Percentiles rank a stretch among this genome's conserved stretches.
Conservation (phyloP, 2,888 invertebrate species). For the Buathra laborator region DNA sequence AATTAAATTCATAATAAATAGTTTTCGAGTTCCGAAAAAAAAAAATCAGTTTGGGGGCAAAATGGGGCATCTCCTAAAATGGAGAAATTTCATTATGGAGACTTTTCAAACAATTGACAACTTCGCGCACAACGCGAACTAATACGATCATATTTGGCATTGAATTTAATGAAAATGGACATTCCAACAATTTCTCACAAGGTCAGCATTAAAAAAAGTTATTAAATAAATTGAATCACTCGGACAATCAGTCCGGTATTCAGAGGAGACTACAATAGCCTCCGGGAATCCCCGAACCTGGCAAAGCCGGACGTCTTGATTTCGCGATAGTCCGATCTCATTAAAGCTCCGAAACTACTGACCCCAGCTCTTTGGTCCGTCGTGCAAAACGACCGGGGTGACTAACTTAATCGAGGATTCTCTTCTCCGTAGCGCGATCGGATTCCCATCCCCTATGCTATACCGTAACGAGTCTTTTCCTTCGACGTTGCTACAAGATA, state of each 20-base stretch:
- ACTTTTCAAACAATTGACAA: too few species aligned
- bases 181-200: not conserved
- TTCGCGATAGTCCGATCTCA: slow-evolving; percentile 55
- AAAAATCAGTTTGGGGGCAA: too few species aligned
- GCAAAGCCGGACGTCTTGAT: slow-evolving; percentile 52
- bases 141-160: not conserved
- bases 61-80: too few species aligned
- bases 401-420: not conserved
- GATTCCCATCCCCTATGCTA: not conserved
- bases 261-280: slow-evolving; percentile 48
- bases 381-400: not conserved
- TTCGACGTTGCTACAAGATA: slow-evolving; percentile 17
- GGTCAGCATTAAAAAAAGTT: not conserved
- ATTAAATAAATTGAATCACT: not conserved
- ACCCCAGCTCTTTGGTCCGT: slow-evolving; percentile 45
- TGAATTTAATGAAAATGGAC: not conserved
- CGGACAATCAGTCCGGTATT: slow-evolving; percentile 57
- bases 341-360: slow-evolving; percentile 58
- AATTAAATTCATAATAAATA: too few species aligned
- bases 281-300: slow-evolving; percentile 35
- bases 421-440: not conserved
- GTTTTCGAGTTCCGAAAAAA: too few species aligned
- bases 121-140: too few species aligned
- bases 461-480: not conserved
- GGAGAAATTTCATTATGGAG: too few species aligned